Evolutionary conservation across 2,888 invertebrate species (phyloP).

Genomic region (Plusia festucae): DNA sequence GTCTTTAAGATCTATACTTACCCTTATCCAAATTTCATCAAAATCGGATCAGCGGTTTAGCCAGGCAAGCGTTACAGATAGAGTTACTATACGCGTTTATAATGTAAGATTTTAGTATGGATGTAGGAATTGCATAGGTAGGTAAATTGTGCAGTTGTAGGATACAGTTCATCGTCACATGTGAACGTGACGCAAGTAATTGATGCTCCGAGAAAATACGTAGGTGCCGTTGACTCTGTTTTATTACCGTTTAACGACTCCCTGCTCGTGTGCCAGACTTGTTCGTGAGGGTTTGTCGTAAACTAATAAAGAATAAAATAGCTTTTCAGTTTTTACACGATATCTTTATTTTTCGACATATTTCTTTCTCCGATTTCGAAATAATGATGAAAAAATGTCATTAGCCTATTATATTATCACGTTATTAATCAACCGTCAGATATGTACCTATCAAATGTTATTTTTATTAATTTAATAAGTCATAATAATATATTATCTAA

Average conservation of each 20-base stretch:
- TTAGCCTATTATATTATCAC: no score
- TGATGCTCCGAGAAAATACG: slow-evolving; percentile 59
- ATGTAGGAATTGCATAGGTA: slow-evolving; percentile 9
- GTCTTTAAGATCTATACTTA: no score
- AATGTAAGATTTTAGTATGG: no score
- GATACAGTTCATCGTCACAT: slow-evolving; percentile 54
- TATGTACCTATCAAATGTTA: no score
- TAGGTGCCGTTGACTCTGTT: slow-evolving; percentile 63
- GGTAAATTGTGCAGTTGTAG: slow-evolving; percentile 43
- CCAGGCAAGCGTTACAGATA: neutral
- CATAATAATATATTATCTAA: no score
- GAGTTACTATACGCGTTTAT: neutral
- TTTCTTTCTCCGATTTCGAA: neutral
- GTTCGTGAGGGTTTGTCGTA: slow-evolving; percentile 33
- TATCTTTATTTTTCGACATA: neutral
- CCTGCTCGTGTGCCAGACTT: slow-evolving; percentile 45
- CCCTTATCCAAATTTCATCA: no score
- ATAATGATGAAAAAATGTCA: neutral
- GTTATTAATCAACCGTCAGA: no score
- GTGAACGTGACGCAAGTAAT: slow-evolving; percentile 55
- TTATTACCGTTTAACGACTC: slow-evolving; percentile 64
- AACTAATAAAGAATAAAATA: slow-evolving; percentile 13
- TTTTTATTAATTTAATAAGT: no score
- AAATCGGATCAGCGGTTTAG: neutral
- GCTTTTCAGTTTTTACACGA: slow-evolving; percentile 2